Evolutionary conservation across 2,888 invertebrate species (phyloP).

Genomic region (Tortricodes alternella): DNA sequence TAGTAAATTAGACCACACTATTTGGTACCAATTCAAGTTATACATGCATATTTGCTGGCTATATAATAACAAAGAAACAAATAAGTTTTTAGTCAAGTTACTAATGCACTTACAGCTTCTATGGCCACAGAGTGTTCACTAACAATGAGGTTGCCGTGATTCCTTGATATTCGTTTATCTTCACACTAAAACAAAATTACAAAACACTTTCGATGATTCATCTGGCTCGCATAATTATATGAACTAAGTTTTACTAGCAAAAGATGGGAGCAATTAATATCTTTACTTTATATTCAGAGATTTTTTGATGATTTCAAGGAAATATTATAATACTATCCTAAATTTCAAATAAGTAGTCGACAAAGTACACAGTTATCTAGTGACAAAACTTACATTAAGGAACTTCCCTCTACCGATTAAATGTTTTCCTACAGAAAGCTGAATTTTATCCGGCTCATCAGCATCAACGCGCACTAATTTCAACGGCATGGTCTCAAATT

Average conservation of each 20-base stretch:
- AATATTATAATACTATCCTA: too few species aligned
- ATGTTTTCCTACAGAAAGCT: slow-evolving; percentile 54
- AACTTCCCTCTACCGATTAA: slow-evolving; percentile 66
- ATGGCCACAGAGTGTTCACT: slow-evolving; percentile 55
- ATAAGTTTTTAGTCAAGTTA: too few species aligned
- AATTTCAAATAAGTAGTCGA: too few species aligned
- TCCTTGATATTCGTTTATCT: slow-evolving; percentile 79
- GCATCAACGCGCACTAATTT: slow-evolving; percentile 63
- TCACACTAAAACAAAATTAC: slow-evolving; percentile 59
- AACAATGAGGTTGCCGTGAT: slow-evolving; percentile 74
- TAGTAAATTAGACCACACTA: too few species aligned
- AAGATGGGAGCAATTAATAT: too few species aligned
- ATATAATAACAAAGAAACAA: too few species aligned
- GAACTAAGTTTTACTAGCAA: neutral
- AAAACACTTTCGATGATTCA: neutral
- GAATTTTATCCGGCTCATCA: slow-evolving; percentile 54
- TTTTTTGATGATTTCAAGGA: too few species aligned
- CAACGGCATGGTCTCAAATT: slow-evolving; percentile 52
- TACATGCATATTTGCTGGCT: too few species aligned
- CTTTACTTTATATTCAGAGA: too few species aligned
- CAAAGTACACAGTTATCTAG: neutral
- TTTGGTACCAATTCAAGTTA: too few species aligned
- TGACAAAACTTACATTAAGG: slow-evolving; percentile 56
- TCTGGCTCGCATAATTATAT: neutral
- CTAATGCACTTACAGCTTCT: slow-evolving; percentile 65